Base-by-base conservation (phyloP, 2,113 vertebrate species). In the Entelurus aequoreus region DNA sequence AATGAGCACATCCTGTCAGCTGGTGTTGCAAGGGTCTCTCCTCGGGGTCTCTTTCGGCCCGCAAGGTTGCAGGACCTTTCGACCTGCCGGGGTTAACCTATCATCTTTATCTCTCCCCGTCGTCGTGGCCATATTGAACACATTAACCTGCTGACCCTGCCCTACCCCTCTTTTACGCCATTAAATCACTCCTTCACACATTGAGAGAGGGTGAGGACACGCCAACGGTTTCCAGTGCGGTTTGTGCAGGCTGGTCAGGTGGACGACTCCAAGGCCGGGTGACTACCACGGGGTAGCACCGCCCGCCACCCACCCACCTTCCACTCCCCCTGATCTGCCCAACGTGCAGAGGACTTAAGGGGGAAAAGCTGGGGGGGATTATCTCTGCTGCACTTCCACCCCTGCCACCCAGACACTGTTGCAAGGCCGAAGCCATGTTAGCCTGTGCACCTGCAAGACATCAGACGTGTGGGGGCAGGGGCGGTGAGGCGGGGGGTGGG, bases 261-360 rank as follows among this genome's bases (percentile, higher is more conserved):
- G 89, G 83, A 79, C 58, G 73, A 83, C 90, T 90, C 87, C 50
- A 73, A 75, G 88, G 79, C 84, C 62, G 83, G 84, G 87, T 78
- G 83, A 82, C 93, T 90, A 91, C 90, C 89, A 81, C 89, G 36
- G 91, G 80, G 91, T 90, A 90, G 92, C 85, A 92, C 92, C 53
- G 7, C 51, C 21, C 51, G 14, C 21, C 51, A 37, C 35, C 13
- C 51, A 37, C 35, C 13, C 35, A n/a, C 53, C 35, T 67, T 48
- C 53, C 87, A 15, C 72, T 60, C 74, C 72, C 90, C 72, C 90
- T 92, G 92, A 95, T 90, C 92, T 91, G 84, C 56, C 75, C 71
- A 90, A 86, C 91, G 86, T 90, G 91, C 90, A 89, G 71, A 54
- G 89, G 85, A 91, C 89, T 94, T 93, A 93, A 46, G 0, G 60